phyloP scores from a whole-genome alignment of 2,113 vertebrate genomes.

The Stictonetta naevosa region DNA sequence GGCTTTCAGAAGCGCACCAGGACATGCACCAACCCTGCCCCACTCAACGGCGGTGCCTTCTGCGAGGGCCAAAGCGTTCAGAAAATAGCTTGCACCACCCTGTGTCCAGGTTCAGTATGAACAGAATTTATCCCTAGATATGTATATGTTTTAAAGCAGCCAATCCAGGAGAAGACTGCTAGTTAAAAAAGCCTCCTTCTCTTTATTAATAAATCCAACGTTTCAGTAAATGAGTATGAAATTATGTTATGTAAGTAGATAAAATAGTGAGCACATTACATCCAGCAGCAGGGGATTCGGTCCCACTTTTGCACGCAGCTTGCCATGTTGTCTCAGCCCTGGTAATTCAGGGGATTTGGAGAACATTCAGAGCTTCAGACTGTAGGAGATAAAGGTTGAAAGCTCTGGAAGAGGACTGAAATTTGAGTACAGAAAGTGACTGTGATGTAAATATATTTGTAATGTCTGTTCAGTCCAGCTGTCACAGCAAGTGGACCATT shows the following conservation, averaged over 20 bases:
- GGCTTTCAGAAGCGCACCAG: conserved; percentile 93
- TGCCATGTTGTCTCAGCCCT: neutral
- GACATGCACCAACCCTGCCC: conserved; percentile 95
- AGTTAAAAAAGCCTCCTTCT: neutral
- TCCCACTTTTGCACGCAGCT: neutral
- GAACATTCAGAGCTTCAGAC: neutral
- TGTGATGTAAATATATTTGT: conserved; percentile 27
- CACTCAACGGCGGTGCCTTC: conserved; percentile 91
- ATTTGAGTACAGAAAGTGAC: conserved; percentile 40
- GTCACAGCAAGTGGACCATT: conserved; percentile 1
- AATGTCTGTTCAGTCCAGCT: conserved; percentile 17
- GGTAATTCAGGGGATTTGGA: conserved; percentile 26
- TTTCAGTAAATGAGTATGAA: neutral
- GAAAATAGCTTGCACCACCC: conserved; percentile 90
- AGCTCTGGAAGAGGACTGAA: conserved; percentile 30
- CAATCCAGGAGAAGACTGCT: neutral
- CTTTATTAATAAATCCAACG: neutral
- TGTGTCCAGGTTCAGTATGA: conserved; percentile 87
- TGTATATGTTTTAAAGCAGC: neutral
- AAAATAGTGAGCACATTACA: neutral
- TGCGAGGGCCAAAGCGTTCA: conserved; percentile 93
- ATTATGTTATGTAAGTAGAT: neutral
- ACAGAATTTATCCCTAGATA: neutral
- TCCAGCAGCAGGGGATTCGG: neutral
- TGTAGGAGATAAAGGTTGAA: conserved; percentile 45